Base-by-base conservation (phyloP, 53 echinoderm and acorn worm genomes). In the Echinarachnius parma region DNA sequence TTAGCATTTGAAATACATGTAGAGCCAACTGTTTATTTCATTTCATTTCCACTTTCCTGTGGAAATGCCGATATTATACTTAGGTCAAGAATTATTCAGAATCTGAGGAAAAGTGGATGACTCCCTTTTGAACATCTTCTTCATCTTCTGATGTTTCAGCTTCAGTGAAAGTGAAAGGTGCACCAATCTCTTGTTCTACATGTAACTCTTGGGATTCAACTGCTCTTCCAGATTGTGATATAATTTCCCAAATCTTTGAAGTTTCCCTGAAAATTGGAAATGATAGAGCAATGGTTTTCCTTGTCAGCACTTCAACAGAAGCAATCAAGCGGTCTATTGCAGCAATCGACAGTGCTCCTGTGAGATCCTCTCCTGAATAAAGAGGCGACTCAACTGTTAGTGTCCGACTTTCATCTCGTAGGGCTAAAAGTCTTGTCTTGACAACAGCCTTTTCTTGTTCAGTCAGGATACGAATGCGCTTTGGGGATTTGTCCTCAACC, bases 401-500 rank as follows among this genome's bases (percentile, higher is more conserved):
- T 39, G 42, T 39, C 42, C 42, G 42, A 39, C 42, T 39, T 39
- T 39, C 42, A 39, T 39, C 42, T 39, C 42, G 42, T 39, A 39
- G 42, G 42, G 42, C 42, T 39, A 39, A 39, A 39, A 39, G 42
- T 39, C 42, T 39, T 13, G 7, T 39, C 42, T 39, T 39, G 13
- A 39, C 42, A 39, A 9, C 42, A 39, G 42, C 42, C 42, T 39
- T 39, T 39, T 39, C 42, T 39, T 39, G 42, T 9, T 39, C 42
- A 39, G 7, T 39, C 42, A 39, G 42, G 42, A 39, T 39, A 7
- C 42, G 13, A 9, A 39, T 13, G 42, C 42, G 42, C 42, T 39
- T 39, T 39, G 42, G 42, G 13, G 42, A 39, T 39, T 7, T 39
- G 13, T 39, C 42, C 42, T 39, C 42, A 13, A 39, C 13, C 7